Evolutionary conservation across 2,888 invertebrate species (phyloP).

Genomic region (Ephialtes manifestator): DNA sequence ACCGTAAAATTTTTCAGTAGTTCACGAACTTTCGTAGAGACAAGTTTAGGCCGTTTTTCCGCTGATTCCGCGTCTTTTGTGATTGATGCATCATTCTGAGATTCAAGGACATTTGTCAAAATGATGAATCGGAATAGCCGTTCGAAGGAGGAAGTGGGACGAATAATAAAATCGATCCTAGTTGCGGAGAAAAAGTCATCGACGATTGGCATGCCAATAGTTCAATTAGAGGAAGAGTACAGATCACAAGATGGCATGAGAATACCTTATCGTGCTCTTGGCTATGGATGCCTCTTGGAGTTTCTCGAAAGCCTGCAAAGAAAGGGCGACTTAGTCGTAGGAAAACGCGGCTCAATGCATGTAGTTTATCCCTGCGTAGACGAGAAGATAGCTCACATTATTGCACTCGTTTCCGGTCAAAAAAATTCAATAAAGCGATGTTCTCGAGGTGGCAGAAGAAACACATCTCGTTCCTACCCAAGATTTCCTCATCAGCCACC

Average conservation of each 20-base stretch:
- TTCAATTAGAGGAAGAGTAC: conserved; percentile 71
- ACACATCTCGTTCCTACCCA: neutral
- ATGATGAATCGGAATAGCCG: neutral
- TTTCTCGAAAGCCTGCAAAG: conserved; percentile 72
- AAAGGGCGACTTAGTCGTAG: conserved; percentile 31
- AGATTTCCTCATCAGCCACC: neutral
- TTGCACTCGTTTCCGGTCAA: conserved; percentile 76
- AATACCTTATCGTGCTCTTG: conserved; percentile 77
- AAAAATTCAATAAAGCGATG: conserved; percentile 44
- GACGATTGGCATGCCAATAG: conserved; percentile 56
- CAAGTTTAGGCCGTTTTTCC: neutral
- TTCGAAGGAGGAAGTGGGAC: neutral
- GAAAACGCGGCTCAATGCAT: conserved; percentile 4
- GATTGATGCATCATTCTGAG: too few species aligned
- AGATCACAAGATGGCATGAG: conserved; percentile 65
- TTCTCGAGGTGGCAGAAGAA: conserved; percentile 18
- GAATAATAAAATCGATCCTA: conserved; percentile 71
- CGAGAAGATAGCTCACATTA: conserved; percentile 76
- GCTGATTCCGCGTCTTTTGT: too few species aligned
- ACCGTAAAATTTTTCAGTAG: neutral
- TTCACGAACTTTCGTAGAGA: neutral
- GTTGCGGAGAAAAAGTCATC: conserved; percentile 61
- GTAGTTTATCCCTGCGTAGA: conserved; percentile 71
- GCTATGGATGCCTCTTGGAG: conserved; percentile 66
- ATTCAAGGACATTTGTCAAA: neutral